phyloP scores from a whole-genome alignment of 1,140 invertebrate genomes.

The Aphelenchoides besseyi region DNA sequence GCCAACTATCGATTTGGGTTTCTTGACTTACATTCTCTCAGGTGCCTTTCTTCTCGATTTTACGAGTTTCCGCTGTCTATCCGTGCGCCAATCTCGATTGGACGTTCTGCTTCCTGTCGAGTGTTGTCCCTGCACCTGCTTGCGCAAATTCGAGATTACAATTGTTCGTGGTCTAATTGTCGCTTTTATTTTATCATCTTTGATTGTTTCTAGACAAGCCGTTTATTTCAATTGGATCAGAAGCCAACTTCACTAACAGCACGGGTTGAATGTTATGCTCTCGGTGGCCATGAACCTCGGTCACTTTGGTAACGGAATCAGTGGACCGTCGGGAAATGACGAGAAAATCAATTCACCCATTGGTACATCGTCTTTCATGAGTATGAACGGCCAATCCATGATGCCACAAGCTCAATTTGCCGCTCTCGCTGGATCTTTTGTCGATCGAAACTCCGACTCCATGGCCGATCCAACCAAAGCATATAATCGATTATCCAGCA shows the following conservation, averaged over 20 bases:
- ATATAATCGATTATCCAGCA: background rate
- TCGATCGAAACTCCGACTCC: background rate
- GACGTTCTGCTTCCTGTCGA: background rate
- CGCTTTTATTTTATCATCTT: background rate
- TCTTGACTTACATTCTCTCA: background rate
- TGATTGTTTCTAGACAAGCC: no score
- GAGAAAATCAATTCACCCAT: background rate
- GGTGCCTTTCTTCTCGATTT: background rate
- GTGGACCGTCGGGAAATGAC: background rate
- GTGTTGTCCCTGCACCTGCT: background rate
- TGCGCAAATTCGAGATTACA: background rate
- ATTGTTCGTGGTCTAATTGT: background rate
- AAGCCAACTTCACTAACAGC: background rate
- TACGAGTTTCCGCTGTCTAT: slow-evolving; percentile 1
- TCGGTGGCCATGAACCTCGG: background rate
- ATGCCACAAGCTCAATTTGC: background rate
- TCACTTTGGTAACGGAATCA: background rate
- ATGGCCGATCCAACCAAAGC: background rate
- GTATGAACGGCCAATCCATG: background rate
- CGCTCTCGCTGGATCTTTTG: background rate
- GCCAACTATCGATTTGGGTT: background rate
- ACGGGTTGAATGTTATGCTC: background rate
- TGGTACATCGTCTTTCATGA: background rate
- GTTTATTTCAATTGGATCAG: background rate
- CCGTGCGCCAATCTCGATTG: background rate